Conservation (phyloP, 2,797 vertebrate genomes). For the Toxotes lorentzi region DNA sequence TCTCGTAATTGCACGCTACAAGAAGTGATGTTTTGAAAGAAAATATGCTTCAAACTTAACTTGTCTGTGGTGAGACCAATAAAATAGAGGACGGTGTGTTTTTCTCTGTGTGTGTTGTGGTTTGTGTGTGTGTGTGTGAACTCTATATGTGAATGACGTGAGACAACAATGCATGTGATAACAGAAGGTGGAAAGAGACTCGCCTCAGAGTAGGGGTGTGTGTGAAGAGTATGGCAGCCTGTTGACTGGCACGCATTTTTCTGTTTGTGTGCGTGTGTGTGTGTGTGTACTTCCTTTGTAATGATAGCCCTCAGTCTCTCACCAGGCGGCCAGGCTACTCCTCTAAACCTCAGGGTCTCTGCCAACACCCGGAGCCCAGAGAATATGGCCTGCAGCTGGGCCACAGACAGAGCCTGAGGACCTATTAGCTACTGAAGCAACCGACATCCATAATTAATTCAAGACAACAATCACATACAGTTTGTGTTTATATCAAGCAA, state of each 20-base stretch:
- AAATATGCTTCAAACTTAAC: slow-evolving; percentile 68
- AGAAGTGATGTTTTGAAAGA: slow-evolving; percentile 68
- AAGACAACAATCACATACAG: slow-evolving; percentile 6
- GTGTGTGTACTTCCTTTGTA: slow-evolving; percentile 65
- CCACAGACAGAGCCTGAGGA: slow-evolving; percentile 36
- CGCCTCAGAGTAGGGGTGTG: slow-evolving; percentile 1
- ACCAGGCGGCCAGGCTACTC: slow-evolving; percentile 59
- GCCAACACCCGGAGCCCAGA: slow-evolving; percentile 58
- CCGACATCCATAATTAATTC: slow-evolving; percentile 26
- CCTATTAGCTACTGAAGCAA: slow-evolving; percentile 28
- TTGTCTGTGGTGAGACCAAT: slow-evolving; percentile 64
- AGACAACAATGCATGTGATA: slow-evolving; percentile 16
- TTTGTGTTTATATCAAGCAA: background rate
- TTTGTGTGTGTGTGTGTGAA: background rate
- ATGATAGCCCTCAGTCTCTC: slow-evolving; percentile 68
- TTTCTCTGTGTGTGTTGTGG: slow-evolving; percentile 14
- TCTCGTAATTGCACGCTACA: slow-evolving; percentile 63
- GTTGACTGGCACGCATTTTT: slow-evolving; percentile 13
- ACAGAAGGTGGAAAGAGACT: slow-evolving; percentile 24
- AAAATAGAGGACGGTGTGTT: slow-evolving; percentile 38
- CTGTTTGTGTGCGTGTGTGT: slow-evolving; percentile 26
- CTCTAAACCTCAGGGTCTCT: slow-evolving; percentile 62
- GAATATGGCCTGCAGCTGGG: slow-evolving; percentile 70
- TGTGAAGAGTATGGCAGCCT: slow-evolving; percentile 6
- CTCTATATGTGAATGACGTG: background rate